Conservation (phyloP, 2,888 invertebrate species). For the Heliconius hortense region DNA sequence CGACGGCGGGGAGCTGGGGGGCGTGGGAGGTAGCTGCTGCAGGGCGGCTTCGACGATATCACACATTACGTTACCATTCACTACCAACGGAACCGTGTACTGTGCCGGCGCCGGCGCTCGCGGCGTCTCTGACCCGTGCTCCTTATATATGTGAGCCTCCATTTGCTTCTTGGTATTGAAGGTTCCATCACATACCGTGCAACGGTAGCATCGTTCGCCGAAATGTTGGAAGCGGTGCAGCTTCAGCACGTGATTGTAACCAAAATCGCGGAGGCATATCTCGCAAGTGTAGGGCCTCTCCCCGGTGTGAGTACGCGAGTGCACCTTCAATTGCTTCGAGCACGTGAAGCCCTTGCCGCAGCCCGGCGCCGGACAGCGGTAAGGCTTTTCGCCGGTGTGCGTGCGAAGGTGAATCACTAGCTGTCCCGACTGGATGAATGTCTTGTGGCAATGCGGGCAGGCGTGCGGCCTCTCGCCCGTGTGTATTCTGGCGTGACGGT, state of each 20-base stretch:
- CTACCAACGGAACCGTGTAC: slow-evolving; percentile 57
- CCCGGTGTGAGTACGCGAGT: slow-evolving; percentile 94
- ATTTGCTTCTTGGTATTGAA: slow-evolving; percentile 95
- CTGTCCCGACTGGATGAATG: slow-evolving; percentile 95
- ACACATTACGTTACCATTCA: slow-evolving; percentile 70
- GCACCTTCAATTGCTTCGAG: slow-evolving; percentile 95
- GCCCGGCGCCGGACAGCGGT: slow-evolving; percentile 88
- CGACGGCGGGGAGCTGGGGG: slow-evolving; percentile 81
- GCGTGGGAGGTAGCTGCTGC: slow-evolving; percentile 79
- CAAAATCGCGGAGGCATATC: slow-evolving; percentile 94
- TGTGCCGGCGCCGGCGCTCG: slow-evolving; percentile 63
- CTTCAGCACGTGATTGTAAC: slow-evolving; percentile 95
- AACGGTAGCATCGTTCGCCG: slow-evolving; percentile 95
- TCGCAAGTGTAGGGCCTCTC: slow-evolving; percentile 96
- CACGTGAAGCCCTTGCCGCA: slow-evolving; percentile 96
- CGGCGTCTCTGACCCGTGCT: slow-evolving; percentile 79
- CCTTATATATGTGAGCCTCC: slow-evolving; percentile 90
- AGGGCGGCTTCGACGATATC: slow-evolving; percentile 73
- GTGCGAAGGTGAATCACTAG: slow-evolving; percentile 95
- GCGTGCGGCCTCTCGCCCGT: slow-evolving; percentile 95
- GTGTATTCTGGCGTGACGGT: slow-evolving; percentile 95
- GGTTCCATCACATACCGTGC: slow-evolving; percentile 94
- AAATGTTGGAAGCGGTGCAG: slow-evolving; percentile 95
- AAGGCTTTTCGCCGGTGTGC: slow-evolving; percentile 92
- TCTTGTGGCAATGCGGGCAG: slow-evolving; percentile 93